These are phyloP conservation scores for Centruroides vittatus DNA, from an alignment of 1,140 invertebrate genomes.

Conservation along the genomic window DNA sequence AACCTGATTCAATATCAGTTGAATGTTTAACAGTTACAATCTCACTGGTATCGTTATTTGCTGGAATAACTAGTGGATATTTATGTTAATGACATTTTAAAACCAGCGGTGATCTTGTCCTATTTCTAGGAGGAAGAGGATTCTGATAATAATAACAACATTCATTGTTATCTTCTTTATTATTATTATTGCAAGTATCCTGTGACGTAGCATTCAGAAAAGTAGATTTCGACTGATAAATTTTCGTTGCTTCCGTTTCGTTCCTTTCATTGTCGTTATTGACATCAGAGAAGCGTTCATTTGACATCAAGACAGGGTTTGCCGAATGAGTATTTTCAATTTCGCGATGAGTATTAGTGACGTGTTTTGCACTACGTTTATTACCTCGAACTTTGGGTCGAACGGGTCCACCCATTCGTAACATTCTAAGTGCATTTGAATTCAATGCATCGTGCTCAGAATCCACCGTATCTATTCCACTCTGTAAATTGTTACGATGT, in stretches of 20 bases:
- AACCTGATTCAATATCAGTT: no score
- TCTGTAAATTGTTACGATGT: not conserved
- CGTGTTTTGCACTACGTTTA: conserved; percentile 25
- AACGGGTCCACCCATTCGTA: conserved; percentile 47
- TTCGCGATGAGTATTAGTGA: not conserved
- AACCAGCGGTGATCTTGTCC: conserved; percentile 46
- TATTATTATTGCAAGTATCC: no score
- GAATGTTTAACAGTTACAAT: no score
- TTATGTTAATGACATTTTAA: conserved; percentile 63
- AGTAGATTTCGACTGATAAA: no score
- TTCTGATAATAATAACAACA: conserved; percentile 19
- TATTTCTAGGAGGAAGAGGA: conserved; percentile 64
- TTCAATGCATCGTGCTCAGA: conserved; percentile 30
- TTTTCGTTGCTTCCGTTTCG: no score
- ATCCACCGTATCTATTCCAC: not conserved
- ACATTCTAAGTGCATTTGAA: conserved; percentile 54
- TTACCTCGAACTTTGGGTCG: conserved; percentile 41
- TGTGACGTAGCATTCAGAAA: no score
- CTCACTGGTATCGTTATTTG: not conserved
- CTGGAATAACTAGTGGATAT: conserved; percentile 69
- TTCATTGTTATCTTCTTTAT: conserved; percentile 11
- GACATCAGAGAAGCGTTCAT: not conserved
- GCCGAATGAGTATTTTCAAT: not conserved
- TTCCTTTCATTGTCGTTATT: no score
- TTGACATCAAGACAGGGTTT: not conserved